Percentiles rank a stretch among this genome's conserved stretches.
Conservation (phyloP, 2,888 invertebrate genomes). For the Charanyca ferruginea region DNA sequence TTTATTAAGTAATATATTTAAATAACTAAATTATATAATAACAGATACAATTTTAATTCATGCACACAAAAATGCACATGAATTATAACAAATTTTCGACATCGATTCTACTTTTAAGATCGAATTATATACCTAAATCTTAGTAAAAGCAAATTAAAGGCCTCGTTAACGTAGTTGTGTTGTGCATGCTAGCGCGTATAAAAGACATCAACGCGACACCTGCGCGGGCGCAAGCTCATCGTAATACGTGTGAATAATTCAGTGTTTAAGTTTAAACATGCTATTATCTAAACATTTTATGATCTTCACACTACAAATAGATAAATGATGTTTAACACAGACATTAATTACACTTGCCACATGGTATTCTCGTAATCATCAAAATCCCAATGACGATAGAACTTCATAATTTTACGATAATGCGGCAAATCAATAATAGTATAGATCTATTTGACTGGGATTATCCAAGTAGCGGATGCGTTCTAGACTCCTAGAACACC, state of each 20-base stretch:
- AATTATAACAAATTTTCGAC: constrained; percentile 3
- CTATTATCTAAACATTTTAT: constrained; percentile 34
- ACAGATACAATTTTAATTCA: neutral
- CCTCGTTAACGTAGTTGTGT: neutral
- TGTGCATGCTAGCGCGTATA: constrained; percentile 29
- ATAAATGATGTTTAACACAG: constrained; percentile 35
- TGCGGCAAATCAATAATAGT: constrained; percentile 28
- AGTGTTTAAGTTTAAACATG: constrained; percentile 36
- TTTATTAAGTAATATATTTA: too few species aligned
- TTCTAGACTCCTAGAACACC: constrained; percentile 3
- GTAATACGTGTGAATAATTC: constrained; percentile 26
- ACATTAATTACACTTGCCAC: constrained; percentile 16
- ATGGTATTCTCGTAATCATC: constrained; percentile 16
- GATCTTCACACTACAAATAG: constrained; percentile 25
- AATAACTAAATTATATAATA: neutral
- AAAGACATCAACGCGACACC: constrained; percentile 72
- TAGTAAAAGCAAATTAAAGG: neutral
- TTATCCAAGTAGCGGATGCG: constrained; percentile 4
- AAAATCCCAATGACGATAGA: constrained; percentile 21
- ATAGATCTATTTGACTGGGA: constrained; percentile 10
- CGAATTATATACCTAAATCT: neutral
- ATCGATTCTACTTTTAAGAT: neutral
- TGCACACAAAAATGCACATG: neutral
- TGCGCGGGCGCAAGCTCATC: constrained; percentile 46
- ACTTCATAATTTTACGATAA: constrained; percentile 1